These are phyloP conservation scores for Serranus cabrilla DNA, from an alignment of 2,797 vertebrate species.

Conservation along the genomic window DNA sequence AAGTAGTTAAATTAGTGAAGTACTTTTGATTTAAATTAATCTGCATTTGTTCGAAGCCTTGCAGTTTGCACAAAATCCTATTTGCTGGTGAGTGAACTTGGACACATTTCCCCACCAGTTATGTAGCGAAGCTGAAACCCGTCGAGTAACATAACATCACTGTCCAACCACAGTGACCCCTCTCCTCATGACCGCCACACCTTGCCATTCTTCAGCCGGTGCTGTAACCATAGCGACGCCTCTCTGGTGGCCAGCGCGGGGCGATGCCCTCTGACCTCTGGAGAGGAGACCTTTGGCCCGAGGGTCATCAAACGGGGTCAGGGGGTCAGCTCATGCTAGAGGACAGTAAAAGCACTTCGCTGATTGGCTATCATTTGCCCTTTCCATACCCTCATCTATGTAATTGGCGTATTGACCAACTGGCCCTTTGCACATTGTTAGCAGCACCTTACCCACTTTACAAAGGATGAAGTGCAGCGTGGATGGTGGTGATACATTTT, in stretches of 20 bases:
- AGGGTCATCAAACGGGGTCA: constrained; percentile 74
- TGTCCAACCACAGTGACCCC: neutral
- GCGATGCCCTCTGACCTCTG: constrained; percentile 76
- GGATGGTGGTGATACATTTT: constrained; percentile 20
- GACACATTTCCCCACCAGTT: neutral
- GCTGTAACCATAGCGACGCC: constrained; percentile 77
- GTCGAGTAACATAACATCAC: neutral
- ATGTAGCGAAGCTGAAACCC: constrained; percentile 9
- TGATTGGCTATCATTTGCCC: constrained; percentile 87
- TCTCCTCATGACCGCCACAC: constrained; percentile 19
- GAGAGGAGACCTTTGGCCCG: constrained; percentile 78
- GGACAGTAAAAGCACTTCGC: constrained; percentile 82
- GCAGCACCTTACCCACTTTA: constrained; percentile 66
- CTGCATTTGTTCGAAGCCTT: neutral
- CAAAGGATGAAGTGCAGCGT: constrained; percentile 27
- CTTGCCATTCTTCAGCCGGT: constrained; percentile 46
- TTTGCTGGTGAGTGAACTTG: neutral
- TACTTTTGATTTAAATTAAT: neutral
- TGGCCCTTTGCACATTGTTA: constrained; percentile 72
- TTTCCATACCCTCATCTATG: constrained; percentile 81
- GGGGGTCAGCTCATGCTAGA: constrained; percentile 79
- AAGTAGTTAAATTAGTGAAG: neutral
- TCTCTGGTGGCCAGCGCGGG: constrained; percentile 69
- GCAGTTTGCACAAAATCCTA: neutral
- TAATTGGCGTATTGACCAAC: constrained; percentile 85